phyloP scores from a whole-genome alignment of 2,888 invertebrate species.

The Eupeodes luniger region DNA sequence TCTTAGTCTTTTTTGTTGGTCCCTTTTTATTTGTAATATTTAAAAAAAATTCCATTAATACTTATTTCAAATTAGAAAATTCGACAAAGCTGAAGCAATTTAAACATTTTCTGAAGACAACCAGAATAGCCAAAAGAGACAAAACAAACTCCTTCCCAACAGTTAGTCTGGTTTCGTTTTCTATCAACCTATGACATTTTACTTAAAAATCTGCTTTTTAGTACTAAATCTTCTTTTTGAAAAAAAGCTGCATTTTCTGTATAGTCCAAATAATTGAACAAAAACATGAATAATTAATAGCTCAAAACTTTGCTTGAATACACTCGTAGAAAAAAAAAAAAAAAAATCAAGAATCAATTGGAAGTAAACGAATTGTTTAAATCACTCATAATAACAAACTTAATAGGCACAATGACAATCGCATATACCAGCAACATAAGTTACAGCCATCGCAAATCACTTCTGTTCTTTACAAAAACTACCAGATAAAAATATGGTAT shows the following conservation, averaged over 20 bases:
- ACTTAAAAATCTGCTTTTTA: too few species aligned
- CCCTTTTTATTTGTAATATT: too few species aligned
- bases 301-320: constrained; percentile 28
- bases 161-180: too few species aligned
- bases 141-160: too few species aligned
- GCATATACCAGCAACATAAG: constrained; percentile 9
- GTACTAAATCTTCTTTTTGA: not conserved
- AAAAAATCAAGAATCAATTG: constrained; percentile 9
- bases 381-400: constrained; percentile 43
- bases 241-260: not conserved
- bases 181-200: not conserved
- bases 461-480: constrained; percentile 24
- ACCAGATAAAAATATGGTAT: not conserved
- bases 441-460: constrained; percentile 27
- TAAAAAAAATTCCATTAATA: too few species aligned
- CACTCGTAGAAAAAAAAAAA: not conserved
- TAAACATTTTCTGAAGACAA: too few species aligned
- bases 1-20: too few species aligned
- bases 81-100: too few species aligned
- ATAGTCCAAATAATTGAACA: constrained; percentile 32
- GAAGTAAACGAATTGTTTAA: constrained; percentile 57
- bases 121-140: too few species aligned
- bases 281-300: constrained; percentile 36
- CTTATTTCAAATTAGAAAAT: too few species aligned
- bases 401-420: constrained; percentile 45